Conservation (phyloP, 2,797 vertebrate species). For the Lepidocolaptes lacrymiger region DNA sequence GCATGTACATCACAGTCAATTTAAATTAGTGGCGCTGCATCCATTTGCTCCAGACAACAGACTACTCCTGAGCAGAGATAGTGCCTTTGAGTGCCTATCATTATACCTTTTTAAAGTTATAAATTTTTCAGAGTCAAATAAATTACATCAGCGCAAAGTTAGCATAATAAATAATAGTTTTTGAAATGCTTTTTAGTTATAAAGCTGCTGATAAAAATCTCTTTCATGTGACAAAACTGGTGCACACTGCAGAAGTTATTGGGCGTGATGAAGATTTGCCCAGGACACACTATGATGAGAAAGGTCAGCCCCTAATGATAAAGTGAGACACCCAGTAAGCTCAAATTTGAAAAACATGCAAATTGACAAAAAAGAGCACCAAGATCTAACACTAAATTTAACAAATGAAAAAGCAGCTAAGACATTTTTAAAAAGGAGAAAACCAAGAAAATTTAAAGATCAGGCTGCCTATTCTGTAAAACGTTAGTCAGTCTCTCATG, state of each 20-base stretch:
- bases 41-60: background rate
- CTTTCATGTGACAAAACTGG: background rate
- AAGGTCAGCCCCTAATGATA: background rate
- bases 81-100: background rate
- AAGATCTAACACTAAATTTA: background rate
- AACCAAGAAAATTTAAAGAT: background rate
- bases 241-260: background rate
- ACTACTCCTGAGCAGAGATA: background rate
- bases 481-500: background rate
- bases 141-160: background rate
- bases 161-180: background rate
- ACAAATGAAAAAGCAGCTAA: background rate
- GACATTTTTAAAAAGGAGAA: background rate
- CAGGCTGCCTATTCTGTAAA: background rate
- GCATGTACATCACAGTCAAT: background rate
- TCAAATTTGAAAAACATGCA: background rate
- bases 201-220: background rate
- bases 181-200: background rate
- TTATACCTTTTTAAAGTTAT: background rate
- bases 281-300: background rate
- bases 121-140: background rate
- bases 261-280: background rate
- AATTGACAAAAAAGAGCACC: background rate
- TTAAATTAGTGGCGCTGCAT: background rate
- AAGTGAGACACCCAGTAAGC: background rate